Base-by-base conservation (phyloP, 2,113 vertebrate species). In the Pao palembangensis region DNA sequence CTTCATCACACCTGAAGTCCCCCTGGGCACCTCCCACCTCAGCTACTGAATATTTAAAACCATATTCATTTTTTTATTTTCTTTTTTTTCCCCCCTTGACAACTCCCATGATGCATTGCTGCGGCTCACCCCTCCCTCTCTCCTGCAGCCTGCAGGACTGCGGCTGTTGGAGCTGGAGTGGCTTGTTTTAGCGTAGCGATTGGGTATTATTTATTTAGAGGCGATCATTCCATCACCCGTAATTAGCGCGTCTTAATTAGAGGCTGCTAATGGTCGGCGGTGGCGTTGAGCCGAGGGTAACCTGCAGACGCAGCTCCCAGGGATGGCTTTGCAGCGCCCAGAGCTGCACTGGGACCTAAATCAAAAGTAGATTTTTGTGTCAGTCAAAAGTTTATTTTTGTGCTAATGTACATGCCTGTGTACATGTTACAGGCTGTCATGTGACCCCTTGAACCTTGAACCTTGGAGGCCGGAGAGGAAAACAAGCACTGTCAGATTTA, bases 141-240 rank as follows among this genome's bases (percentile, higher is more conserved):
- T 16, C 15, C 44, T 47, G 44, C 6, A 47, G 44, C 15, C 44
- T 16, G 44, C 44, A 16, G 5, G 44, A n/a, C 61, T 56, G 81
- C 61, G 71, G 59, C 78, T 75, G 69, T 69, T 76, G 70, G 79
- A 86, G 70, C 83, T 78, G 79, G 81, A 85, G 78, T 73, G 70
- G 82, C 75, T 83, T 87, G 80, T 86, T 88, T 85, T 84, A 87
- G 82, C 61, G 56, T 54, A 64, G 73, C 79, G 78, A 82, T 90
- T 84, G 80, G 79, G 75, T 82, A 77, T 89, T 85, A 85, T 88
- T 90, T 88, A 87, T 88, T 90, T 89, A 85, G 67, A 51, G 38
- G 58, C 52, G 42, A 78, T 91, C 83, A 78, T 90, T 86, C 86
- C 75, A 88, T 86, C 91, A 86, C 71, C 48, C 72, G 20, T 88